Evolutionary conservation across 2,888 invertebrate genomes (phyloP).

Genomic region (Nomada fucata): DNA sequence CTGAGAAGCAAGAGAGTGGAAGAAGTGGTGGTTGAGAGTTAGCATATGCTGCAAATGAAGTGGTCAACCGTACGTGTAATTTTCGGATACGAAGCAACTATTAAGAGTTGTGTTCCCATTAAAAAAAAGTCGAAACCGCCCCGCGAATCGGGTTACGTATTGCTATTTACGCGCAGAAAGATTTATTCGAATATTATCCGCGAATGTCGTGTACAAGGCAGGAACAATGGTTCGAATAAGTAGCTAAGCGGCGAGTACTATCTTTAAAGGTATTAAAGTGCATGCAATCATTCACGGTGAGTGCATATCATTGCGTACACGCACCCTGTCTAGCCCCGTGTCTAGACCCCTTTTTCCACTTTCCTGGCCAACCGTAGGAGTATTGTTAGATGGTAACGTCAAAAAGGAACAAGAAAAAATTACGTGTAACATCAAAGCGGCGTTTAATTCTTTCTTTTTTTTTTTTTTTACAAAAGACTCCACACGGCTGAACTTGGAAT

Average conservation of each 20-base stretch:
- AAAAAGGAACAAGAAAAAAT: slow-evolving; percentile 55
- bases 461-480: slow-evolving; percentile 35
- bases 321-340: slow-evolving; percentile 47
- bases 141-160: too few relatives aligned
- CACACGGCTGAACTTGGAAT: slow-evolving; percentile 40
- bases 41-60: slow-evolving; percentile 15
- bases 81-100: too few relatives aligned
- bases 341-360: slow-evolving; percentile 55
- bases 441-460: slow-evolving; percentile 33
- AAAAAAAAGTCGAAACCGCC: too few relatives aligned
- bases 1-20: slow-evolving; percentile 27
- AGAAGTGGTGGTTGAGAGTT: slow-evolving; percentile 25
- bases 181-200: slow-evolving; percentile 39
- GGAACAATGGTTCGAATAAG: slow-evolving; percentile 27
- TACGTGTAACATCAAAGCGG: slow-evolving; percentile 59
- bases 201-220: slow-evolving; percentile 16
- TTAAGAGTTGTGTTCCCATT: too few relatives aligned
- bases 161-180: background rate
- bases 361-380: slow-evolving; percentile 57
- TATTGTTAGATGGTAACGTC: slow-evolving; percentile 46
- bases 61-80: slow-evolving; percentile 29
- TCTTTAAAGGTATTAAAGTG: slow-evolving; percentile 49
- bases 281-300: slow-evolving; percentile 51
- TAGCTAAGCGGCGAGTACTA: slow-evolving; percentile 19
- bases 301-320: slow-evolving; percentile 58